Conservation (phyloP, 2,113 vertebrate species). For the Poicephalus meyeri region DNA sequence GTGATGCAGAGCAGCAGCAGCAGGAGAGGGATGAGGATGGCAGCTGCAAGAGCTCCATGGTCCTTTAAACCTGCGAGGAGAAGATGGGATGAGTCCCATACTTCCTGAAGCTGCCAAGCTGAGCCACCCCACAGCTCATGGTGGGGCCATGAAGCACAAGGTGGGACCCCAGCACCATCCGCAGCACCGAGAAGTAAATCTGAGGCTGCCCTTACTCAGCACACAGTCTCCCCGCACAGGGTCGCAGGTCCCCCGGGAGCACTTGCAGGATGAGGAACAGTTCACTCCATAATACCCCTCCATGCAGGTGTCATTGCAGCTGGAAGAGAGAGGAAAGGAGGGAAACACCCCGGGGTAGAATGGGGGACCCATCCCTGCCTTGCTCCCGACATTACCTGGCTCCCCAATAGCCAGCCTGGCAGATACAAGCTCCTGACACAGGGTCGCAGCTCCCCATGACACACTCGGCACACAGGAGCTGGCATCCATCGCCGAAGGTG, state of each 20-base stretch:
- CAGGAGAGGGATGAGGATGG: constrained; percentile 81
- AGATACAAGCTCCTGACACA: constrained; percentile 86
- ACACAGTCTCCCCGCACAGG: constrained; percentile 79
- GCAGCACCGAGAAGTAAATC: accelerated
- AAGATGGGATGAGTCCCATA: not conserved
- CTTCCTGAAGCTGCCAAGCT: not conserved
- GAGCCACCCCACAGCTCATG: not conserved
- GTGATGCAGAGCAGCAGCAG: constrained; percentile 77
- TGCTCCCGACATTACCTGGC: constrained; percentile 74
- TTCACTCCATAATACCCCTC: constrained; percentile 83
- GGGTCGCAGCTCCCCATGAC: constrained; percentile 84
- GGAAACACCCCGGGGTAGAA: accelerated
- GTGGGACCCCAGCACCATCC: not conserved
- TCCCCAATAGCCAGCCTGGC: constrained; percentile 86
- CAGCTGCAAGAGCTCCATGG: constrained; percentile 69
- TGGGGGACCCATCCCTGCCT: accelerated
- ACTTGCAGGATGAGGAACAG: constrained; percentile 85
- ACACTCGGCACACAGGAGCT: constrained; percentile 80
- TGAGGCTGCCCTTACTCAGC: constrained; percentile 75
- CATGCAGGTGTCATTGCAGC: constrained; percentile 90
- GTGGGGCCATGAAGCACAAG: not conserved
- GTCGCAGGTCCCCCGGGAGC: constrained; percentile 78
- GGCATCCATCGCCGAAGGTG: constrained; percentile 84
- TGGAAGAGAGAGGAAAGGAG: constrained; percentile 48
- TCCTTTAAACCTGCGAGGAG: constrained; percentile 57